Evolutionary conservation across 2,113 vertebrate species (phyloP).

Genomic region (Brachirus orientalis): DNA sequence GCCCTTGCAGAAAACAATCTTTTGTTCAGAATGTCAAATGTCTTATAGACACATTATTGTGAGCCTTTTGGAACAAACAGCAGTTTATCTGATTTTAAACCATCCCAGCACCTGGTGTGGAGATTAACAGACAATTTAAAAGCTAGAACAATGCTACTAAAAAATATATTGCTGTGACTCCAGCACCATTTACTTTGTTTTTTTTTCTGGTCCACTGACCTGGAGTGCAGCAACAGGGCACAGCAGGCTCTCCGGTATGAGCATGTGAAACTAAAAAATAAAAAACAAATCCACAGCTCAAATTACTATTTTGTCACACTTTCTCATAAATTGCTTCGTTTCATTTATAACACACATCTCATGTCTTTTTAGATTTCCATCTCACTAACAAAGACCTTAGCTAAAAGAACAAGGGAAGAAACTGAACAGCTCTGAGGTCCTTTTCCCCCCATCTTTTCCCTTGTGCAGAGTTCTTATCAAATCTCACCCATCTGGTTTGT

Average conservation of each 20-base stretch:
- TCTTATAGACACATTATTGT: constrained; percentile 10
- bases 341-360: too few species aligned
- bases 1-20: neutral
- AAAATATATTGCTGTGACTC: neutral
- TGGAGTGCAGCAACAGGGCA: constrained; percentile 20
- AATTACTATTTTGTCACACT: neutral
- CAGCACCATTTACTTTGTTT: neutral
- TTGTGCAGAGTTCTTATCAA: constrained; percentile 56
- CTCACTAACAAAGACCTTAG: neutral
- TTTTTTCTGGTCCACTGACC: constrained; percentile 6
- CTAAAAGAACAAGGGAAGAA: constrained; percentile 23
- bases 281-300: neutral
- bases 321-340: neutral
- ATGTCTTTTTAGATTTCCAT: too few species aligned
- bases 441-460: constrained; percentile 15
- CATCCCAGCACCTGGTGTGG: neutral
- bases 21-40: constrained; percentile 15
- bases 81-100: constrained; percentile 11
- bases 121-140: neutral
- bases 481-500: constrained; percentile 68
- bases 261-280: constrained; percentile 3
- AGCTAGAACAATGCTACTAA: neutral
- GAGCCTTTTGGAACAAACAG: neutral
- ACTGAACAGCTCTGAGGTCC: constrained; percentile 34
- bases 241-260: constrained; percentile 12